Percentiles rank a stretch among this genome's conserved stretches.
phyloP scores from a whole-genome alignment of 2,797 vertebrate genomes.

The Rhadinocentrus ornatus region DNA sequence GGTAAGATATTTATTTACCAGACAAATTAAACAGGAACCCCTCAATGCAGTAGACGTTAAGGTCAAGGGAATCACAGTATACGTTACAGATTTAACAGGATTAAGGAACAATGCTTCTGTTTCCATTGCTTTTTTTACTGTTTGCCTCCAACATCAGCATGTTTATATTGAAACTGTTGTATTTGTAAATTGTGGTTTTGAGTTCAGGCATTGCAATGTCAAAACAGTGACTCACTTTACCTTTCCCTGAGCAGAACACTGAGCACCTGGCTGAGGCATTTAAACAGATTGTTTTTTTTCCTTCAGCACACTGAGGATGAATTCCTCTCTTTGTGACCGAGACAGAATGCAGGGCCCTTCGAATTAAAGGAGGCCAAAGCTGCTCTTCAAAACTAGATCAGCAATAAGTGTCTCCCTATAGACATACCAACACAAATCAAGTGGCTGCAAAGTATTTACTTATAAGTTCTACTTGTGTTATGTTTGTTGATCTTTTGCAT shows the following conservation, averaged over 20 bases:
- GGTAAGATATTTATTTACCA: conserved; percentile 69
- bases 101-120: not conserved
- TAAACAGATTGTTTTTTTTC: conserved; percentile 61
- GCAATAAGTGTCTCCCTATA: conserved; percentile 71
- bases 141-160: conserved; percentile 32
- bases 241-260: conserved; percentile 52
- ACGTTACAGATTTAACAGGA: conserved; percentile 20
- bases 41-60: conserved; percentile 30
- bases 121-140: conserved; percentile 18
- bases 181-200: conserved; percentile 2
- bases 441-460: conserved; percentile 24
- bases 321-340: conserved; percentile 67
- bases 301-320: conserved; percentile 60
- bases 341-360: conserved; percentile 60
- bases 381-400: conserved; percentile 74
- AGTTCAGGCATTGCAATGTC: conserved; percentile 42
- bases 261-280: conserved; percentile 59
- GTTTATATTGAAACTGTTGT: conserved; percentile 28
- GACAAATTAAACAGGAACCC: conserved; percentile 62
- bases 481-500: conserved; percentile 7
- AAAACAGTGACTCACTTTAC: conserved; percentile 45
- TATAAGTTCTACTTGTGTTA: not conserved
- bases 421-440: conserved; percentile 52
- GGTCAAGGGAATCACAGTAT: conserved; percentile 21
- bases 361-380: conserved; percentile 79